Base-by-base conservation (phyloP, 2,888 invertebrate genomes). In the Patella caerulea region DNA sequence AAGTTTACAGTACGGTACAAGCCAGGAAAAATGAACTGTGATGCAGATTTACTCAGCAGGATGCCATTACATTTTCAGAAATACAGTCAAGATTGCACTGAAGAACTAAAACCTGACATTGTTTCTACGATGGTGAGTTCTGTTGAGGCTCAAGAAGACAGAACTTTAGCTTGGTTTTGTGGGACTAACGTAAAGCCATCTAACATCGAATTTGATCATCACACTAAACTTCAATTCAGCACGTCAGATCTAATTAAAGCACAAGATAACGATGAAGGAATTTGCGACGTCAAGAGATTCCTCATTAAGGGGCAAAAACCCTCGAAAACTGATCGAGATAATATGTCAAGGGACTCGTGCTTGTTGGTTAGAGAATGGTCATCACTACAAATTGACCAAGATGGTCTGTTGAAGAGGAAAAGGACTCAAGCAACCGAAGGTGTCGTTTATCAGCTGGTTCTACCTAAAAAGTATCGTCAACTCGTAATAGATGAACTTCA, bases 1-100 rank as follows among this genome's bases (percentile, higher is more conserved):
- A 78, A 77, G 56, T 83, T 83, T 73, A 80, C 79, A n/a, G 59
- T 82, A 14, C 34, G 73, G 14, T 81, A 83, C 70, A 83, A 45
- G 45, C 34, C 34, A 34, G 34, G 34, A 34, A 34, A 34, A 34
- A 34, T 45, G 5, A 45, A 45, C 45, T 7, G 45, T 45, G 45
- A 45, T 45, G 1, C 45, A 45, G 45, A 7, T 45, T 7, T 45
- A 7, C 45, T 45, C 45, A 45, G 45, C 45, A 45, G 45, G 1
- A 45, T 45, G 45, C 45, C 45, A 45, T 45, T 7, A 45, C 45
- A 45, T 45, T 45, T 45, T 45, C 45, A 45, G 45, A 45, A 5
- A 7, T 45, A 45, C 45, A 45, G 45, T 45, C 45, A 45, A 45
- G 45, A 7, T 7, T 45, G 45, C 0, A 45, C 45, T 45, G 45